Evolutionary conservation across 2,797 vertebrate genomes (phyloP).

Genomic region (Petrocephalus sullivani): DNA sequence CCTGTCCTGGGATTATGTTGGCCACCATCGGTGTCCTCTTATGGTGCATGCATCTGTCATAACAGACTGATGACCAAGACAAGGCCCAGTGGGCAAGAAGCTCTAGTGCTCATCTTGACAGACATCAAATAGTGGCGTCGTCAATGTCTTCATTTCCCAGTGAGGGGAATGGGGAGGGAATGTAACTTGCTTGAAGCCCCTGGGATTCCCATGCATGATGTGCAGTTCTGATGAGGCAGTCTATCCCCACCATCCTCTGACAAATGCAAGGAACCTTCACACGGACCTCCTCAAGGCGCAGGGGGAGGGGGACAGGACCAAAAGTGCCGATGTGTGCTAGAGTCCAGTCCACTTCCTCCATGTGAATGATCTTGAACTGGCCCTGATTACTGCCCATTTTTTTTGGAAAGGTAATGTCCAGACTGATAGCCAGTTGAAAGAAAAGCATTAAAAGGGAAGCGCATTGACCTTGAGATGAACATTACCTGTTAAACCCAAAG

Average conservation of each 20-base stretch:
- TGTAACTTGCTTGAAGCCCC: conserved; percentile 14
- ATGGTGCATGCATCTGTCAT: conserved; percentile 8
- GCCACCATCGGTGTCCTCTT: conserved; percentile 20
- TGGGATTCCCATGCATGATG: background rate
- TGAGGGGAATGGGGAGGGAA: conserved; percentile 16
- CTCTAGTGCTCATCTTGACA: background rate
- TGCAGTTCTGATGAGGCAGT: background rate
- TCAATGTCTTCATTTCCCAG: background rate
- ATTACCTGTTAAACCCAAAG: conserved; percentile 35
- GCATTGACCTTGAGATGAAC: conserved; percentile 29
- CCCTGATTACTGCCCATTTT: background rate
- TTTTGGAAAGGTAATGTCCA: background rate
- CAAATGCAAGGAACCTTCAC: background rate
- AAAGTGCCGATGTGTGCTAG: background rate
- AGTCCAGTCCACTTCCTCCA: conserved; percentile 26
- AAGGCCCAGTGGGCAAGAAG: background rate
- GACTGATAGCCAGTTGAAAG: background rate
- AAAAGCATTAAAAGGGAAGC: conserved; percentile 21
- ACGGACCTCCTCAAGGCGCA: background rate
- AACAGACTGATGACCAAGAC: background rate
- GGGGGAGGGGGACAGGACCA: background rate
- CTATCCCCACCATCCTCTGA: background rate
- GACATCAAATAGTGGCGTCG: background rate
- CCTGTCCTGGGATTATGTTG: conserved; percentile 19
- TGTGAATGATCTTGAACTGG: background rate